A percentile compares a stretch with the other conserved stretches of the same genome.
Evolutionary conservation across 2,888 invertebrate genomes (phyloP).

Genomic region (Stegana nigrithorax): DNA sequence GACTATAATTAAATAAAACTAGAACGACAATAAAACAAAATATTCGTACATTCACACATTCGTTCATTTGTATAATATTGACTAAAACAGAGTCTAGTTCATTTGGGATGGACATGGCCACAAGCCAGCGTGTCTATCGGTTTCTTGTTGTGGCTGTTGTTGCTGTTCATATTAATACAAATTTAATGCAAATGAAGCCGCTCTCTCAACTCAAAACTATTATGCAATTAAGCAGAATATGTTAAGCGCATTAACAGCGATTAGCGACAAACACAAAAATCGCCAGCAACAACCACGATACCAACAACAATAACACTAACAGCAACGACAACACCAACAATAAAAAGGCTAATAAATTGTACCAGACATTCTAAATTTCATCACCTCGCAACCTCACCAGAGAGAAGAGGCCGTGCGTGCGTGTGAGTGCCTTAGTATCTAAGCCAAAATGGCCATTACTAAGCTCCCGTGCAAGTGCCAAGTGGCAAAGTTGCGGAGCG

Average conservation of each 20-base stretch:
- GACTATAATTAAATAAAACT: not conserved
- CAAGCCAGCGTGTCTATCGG: not conserved
- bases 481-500: conserved; percentile 30
- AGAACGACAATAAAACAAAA: conserved; percentile 5
- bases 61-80: too few species aligned
- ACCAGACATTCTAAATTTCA: conserved; percentile 37
- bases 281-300: too few species aligned
- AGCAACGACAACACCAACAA: not conserved
- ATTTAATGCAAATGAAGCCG: conserved; percentile 47
- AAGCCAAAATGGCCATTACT: not conserved
- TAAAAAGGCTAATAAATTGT: conserved; percentile 56
- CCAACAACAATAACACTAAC: conserved; percentile 58
- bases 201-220: conserved; percentile 39
- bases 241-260: conserved; percentile 27
- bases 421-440: conserved; percentile 5
- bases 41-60: too few species aligned
- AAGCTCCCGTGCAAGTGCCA: conserved; percentile 1
- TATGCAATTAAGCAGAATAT: conserved; percentile 49
- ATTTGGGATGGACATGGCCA: not conserved
- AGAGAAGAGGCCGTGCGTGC: conserved; percentile 3
- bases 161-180: conserved; percentile 4
- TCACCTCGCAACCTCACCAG: conserved; percentile 42
- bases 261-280: too few species aligned
- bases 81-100: not conserved
- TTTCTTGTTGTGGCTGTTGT: too few species aligned